Evolutionary conservation across 2,113 vertebrate genomes (phyloP).

Genomic region (Promerops cafer): DNA sequence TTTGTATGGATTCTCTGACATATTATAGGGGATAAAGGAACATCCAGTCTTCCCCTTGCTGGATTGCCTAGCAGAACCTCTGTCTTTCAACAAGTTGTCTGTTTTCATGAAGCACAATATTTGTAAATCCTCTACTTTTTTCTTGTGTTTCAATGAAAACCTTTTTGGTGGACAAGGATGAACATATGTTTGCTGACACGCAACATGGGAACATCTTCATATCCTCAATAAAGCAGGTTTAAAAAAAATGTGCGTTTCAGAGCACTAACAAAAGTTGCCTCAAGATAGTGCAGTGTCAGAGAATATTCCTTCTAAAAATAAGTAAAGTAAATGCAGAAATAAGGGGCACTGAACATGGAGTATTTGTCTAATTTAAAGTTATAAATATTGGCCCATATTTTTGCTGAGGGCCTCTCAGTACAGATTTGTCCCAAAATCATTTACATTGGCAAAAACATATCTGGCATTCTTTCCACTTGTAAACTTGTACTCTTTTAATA

Average conservation of each 20-base stretch:
- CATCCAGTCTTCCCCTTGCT: neutral
- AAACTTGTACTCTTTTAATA: neutral
- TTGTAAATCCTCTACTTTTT: neutral
- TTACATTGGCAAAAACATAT: neutral
- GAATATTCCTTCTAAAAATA: neutral
- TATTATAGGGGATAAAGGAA: neutral
- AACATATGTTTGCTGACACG: neutral
- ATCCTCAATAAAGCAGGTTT: neutral
- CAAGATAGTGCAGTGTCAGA: neutral
- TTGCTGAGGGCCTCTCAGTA: neutral
- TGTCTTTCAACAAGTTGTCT: neutral
- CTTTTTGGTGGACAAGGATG: neutral
- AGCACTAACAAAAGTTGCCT: neutral
- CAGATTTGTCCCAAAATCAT: neutral
- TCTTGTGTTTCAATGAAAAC: neutral
- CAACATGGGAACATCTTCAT: neutral
- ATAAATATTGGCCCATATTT: neutral
- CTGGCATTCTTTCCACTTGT: neutral
- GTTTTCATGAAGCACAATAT: neutral
- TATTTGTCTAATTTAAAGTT: neutral
- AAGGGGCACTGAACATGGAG: neutral
- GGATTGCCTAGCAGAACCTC: neutral
- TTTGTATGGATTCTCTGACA: neutral
- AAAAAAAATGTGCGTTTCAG: neutral
- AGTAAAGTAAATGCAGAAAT: neutral